Evolutionary conservation across 2,797 vertebrate species (phyloP).

Genomic region (Paguma larvata): DNA sequence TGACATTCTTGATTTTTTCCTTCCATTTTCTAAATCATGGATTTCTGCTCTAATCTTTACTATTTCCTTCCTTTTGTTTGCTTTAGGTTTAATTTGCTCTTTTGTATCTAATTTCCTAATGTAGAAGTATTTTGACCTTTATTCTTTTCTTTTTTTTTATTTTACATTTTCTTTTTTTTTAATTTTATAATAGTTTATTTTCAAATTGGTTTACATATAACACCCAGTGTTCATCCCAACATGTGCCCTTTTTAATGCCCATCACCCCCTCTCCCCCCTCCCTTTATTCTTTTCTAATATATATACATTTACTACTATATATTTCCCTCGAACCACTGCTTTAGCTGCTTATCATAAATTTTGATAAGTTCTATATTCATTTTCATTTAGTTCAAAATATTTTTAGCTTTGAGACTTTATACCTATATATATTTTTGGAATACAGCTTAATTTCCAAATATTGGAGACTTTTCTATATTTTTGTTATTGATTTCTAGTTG

Average conservation of each 20-base stretch:
- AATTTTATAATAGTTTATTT: too few species aligned
- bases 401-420: constrained; percentile 15
- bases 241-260: too few species aligned
- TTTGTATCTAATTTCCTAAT: background rate
- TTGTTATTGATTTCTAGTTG: background rate
- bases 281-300: constrained; percentile 16
- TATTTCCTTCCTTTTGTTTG: background rate
- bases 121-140: background rate
- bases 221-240: too few species aligned
- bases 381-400: constrained; percentile 13
- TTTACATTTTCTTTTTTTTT: too few species aligned
- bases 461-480: background rate
- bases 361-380: background rate
- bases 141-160: constrained; percentile 43
- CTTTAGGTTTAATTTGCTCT: background rate
- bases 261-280: too few species aligned
- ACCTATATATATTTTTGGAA: background rate
- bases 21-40: background rate
- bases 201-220: too few species aligned
- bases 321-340: background rate
- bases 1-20: background rate
- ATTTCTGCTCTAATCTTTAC: background rate
- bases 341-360: background rate
- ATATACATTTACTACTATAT: background rate
- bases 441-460: background rate